A percentile compares a stretch with the other conserved stretches of the same genome.
phyloP scores from a whole-genome alignment of 2,113 vertebrate species.

The Leucoraja erinaceus region DNA sequence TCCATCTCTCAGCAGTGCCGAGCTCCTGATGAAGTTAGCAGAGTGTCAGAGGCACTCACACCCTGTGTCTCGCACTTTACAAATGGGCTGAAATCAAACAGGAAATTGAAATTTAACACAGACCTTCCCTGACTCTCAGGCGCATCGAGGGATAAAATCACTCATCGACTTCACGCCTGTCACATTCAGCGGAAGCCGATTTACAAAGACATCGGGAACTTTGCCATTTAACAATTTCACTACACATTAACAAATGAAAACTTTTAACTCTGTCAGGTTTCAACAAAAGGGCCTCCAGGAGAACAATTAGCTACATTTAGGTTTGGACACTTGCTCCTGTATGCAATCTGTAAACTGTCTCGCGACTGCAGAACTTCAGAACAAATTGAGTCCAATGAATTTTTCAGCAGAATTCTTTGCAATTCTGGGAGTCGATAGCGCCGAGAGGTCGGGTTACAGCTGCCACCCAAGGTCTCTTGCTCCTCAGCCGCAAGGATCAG shows the following conservation, averaged over 20 bases:
- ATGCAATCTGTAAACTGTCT: conserved; percentile 25
- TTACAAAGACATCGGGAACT: conserved; percentile 35
- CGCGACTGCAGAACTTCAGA: background rate
- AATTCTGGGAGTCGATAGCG: background rate
- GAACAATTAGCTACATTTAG: conserved; percentile 4
- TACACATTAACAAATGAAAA: conserved; percentile 33
- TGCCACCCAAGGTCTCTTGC: background rate
- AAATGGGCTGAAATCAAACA: conserved; percentile 37
- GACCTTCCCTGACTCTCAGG: conserved; percentile 33
- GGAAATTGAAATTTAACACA: conserved; percentile 38
- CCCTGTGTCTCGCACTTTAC: conserved; percentile 24
- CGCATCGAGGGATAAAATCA: conserved; percentile 29
- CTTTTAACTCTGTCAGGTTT: conserved; percentile 36
- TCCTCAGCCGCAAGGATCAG: background rate
- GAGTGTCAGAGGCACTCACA: conserved; percentile 27
- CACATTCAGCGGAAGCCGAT: conserved; percentile 34
- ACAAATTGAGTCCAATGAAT: conserved; percentile 18
- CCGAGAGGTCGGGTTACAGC: background rate
- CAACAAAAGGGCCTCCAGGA: conserved; percentile 22
- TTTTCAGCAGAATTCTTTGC: conserved; percentile 29
- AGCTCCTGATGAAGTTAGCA: conserved; percentile 34
- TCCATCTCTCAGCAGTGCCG: conserved; percentile 33
- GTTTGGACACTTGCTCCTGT: background rate
- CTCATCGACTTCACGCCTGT: conserved; percentile 27
- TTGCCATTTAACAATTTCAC: conserved; percentile 30